These are phyloP conservation scores for Lepisosteus oculatus DNA, from an alignment of 2,113 vertebrate species.

Conservation along the genomic window DNA sequence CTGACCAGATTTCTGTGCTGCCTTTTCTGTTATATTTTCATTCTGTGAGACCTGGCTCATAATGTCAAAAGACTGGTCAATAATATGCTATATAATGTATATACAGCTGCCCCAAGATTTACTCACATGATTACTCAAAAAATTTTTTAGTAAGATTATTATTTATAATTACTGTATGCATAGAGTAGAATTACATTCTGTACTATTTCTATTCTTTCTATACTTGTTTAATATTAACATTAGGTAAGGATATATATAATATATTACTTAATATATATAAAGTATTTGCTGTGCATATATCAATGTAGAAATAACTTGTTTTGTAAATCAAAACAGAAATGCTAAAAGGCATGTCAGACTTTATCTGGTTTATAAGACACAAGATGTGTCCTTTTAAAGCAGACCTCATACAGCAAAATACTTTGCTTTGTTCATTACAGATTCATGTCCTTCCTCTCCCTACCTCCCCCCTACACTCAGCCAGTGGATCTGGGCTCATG, in stretches of 20 bases:
- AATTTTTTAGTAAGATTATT: too few relatives aligned
- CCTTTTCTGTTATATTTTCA: background rate
- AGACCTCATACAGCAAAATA: background rate
- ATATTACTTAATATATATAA: background rate
- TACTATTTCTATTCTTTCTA: too few relatives aligned
- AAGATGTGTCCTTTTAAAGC: background rate
- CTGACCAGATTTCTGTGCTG: background rate
- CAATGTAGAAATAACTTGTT: background rate
- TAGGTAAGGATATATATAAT: background rate
- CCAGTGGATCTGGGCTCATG: slow-evolving; percentile 6
- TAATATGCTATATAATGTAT: too few relatives aligned
- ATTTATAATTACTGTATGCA: too few relatives aligned
- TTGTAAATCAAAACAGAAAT: background rate
- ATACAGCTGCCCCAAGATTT: background rate
- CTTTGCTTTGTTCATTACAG: slow-evolving; percentile 1
- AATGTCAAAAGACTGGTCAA: background rate
- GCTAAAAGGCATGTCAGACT: background rate
- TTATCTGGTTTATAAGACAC: background rate
- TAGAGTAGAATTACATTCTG: too few relatives aligned
- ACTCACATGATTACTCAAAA: too few relatives aligned
- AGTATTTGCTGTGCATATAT: background rate
- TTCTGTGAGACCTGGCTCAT: background rate
- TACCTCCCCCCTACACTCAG: background rate
- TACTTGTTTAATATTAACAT: too few relatives aligned
- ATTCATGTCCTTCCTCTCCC: background rate